A percentile compares a stretch with the other conserved stretches of the same genome.
Conservation (phyloP, 1,140 invertebrate genomes). For the Drosophila albomicans region DNA sequence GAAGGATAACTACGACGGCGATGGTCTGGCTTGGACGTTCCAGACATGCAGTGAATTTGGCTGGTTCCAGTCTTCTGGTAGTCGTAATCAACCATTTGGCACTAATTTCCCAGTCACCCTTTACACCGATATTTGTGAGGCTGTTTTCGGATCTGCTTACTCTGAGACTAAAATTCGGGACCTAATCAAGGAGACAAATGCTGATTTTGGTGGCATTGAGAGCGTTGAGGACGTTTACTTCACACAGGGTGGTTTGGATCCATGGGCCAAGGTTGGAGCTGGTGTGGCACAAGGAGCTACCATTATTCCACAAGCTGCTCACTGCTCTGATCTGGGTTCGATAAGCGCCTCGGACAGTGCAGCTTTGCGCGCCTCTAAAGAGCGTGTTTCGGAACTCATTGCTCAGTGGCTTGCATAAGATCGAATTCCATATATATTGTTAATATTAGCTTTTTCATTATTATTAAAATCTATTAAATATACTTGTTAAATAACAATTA, state of each 20-base stretch:
- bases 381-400: constrained; percentile 59
- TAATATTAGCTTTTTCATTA: constrained; percentile 1
- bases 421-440: neutral
- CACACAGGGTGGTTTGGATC: constrained; percentile 88
- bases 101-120: constrained; percentile 86
- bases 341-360: constrained; percentile 84
- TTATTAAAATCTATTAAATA: neutral
- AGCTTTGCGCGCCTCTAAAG: constrained; percentile 84
- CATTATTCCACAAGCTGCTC: constrained; percentile 86
- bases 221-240: constrained; percentile 87
- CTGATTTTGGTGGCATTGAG: constrained; percentile 86
- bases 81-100: constrained; percentile 88
- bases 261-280: constrained; percentile 88
- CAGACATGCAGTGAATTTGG: constrained; percentile 91
- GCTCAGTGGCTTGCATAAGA: constrained; percentile 61
- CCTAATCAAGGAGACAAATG: constrained; percentile 86
- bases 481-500: neutral
- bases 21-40: constrained; percentile 86
- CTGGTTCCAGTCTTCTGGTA: constrained; percentile 89
- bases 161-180: constrained; percentile 42
- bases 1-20: constrained; percentile 55
- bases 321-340: constrained; percentile 88
- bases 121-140: constrained; percentile 87
- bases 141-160: constrained; percentile 86
- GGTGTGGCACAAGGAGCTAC: constrained; percentile 59